Evolutionary conservation across 2,888 invertebrate genomes (phyloP).

Genomic region (Drosophila niveifrons): DNA sequence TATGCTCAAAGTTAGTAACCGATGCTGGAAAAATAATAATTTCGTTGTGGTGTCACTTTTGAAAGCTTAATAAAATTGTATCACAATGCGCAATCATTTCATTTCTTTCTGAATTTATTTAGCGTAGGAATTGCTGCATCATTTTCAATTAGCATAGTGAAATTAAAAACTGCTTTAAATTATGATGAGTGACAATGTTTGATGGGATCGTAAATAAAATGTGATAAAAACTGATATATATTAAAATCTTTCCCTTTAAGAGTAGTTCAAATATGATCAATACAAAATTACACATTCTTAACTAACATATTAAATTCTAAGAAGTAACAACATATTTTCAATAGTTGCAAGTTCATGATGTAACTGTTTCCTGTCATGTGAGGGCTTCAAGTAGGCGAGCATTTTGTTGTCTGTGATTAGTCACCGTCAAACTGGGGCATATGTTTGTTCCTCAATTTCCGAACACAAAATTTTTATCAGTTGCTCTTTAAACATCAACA

Average conservation of each 20-base stretch:
- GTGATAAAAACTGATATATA: too few relatives aligned
- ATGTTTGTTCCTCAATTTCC: neutral
- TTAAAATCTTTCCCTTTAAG: too few relatives aligned
- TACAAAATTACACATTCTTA: too few relatives aligned
- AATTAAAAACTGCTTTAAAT: too few relatives aligned
- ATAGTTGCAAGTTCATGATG: neutral
- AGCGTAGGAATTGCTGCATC: neutral
- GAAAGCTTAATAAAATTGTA: conserved; percentile 1
- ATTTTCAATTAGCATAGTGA: too few relatives aligned
- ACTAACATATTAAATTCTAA: too few relatives aligned
- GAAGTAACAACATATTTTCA: too few relatives aligned
- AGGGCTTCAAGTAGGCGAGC: neutral
- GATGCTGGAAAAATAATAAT: neutral
- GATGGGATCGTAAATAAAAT: too few relatives aligned
- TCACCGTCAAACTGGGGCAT: neutral
- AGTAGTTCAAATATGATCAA: too few relatives aligned
- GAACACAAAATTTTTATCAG: conserved; percentile 1
- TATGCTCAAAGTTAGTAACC: neutral
- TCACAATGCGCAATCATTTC: neutral
- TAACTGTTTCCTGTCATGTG: neutral
- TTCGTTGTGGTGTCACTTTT: neutral
- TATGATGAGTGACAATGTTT: too few relatives aligned
- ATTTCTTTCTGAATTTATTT: neutral
- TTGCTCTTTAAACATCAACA: neutral
- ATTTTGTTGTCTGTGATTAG: neutral